These are phyloP conservation scores for Leptinotarsa juncta DNA, from an alignment of 2,888 invertebrate genomes.

Conservation along the genomic window DNA sequence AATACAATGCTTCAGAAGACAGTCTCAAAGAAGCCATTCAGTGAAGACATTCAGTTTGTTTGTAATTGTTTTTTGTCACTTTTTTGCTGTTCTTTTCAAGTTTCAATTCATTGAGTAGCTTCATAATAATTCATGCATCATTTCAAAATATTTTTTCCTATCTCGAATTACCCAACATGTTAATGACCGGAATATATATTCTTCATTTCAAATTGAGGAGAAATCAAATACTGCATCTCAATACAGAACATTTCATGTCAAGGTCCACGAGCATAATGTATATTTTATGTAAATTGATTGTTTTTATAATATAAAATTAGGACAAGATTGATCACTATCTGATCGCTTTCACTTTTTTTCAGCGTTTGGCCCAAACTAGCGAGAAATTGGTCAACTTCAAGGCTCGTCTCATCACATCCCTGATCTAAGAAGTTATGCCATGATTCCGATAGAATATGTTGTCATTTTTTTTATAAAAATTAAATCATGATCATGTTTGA, in stretches of 20 bases:
- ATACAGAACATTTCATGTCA: slow-evolving; percentile 26
- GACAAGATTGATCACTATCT: background rate
- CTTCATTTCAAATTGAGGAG: background rate
- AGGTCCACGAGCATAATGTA: slow-evolving; percentile 20
- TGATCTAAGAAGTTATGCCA: slow-evolving; percentile 74
- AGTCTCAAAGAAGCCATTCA: too few species aligned
- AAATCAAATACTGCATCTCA: slow-evolving; percentile 2
- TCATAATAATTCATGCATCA: too few species aligned
- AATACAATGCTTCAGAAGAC: too few species aligned
- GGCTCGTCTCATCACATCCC: slow-evolving; percentile 89
- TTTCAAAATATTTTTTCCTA: background rate
- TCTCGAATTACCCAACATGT: background rate
- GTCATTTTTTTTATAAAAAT: slow-evolving; percentile 18
- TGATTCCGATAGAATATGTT: slow-evolving; percentile 29
- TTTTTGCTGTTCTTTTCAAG: too few species aligned
- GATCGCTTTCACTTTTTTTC: slow-evolving; percentile 54
- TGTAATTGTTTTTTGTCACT: too few species aligned
- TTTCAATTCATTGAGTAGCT: too few species aligned
- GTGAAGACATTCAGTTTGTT: too few species aligned
- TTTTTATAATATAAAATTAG: background rate
- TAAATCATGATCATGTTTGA: background rate
- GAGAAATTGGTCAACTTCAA: slow-evolving; percentile 94
- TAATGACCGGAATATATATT: background rate
- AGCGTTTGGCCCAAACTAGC: slow-evolving; percentile 88
- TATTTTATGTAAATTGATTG: slow-evolving; percentile 26